These are phyloP conservation scores for Linepithema humile DNA, from an alignment of 1,140 invertebrate genomes.

Conservation along the genomic window DNA sequence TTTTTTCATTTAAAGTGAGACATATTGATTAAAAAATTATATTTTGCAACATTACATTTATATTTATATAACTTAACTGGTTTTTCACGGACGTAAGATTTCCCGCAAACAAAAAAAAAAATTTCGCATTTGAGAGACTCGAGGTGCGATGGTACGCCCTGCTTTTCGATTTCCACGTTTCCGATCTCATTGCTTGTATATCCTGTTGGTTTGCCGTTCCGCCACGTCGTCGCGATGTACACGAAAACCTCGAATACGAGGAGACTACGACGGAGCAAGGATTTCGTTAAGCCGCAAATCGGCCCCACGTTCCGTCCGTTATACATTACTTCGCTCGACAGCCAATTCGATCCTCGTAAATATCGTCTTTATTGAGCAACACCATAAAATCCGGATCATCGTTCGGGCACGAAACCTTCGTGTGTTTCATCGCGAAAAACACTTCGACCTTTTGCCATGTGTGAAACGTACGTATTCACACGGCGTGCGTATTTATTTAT, in stretches of 20 bases:
- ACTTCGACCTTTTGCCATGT: not conserved
- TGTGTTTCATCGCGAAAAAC: constrained; percentile 12
- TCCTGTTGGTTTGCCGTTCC: constrained; percentile 42
- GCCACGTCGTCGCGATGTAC: constrained; percentile 20
- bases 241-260: constrained; percentile 33
- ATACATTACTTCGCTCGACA: constrained; percentile 33
- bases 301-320: constrained; percentile 48
- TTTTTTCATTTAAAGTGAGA: not conserved
- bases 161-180: constrained; percentile 38
- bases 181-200: constrained; percentile 44
- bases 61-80: not conserved
- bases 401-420: constrained; percentile 26
- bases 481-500: constrained; percentile 18
- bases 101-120: not conserved
- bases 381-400: constrained; percentile 59
- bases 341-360: constrained; percentile 62
- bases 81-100: not conserved
- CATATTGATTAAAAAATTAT: not conserved
- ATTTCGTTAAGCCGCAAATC: constrained; percentile 66
- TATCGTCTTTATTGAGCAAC: constrained; percentile 62
- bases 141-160: not conserved
- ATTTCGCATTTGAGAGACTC: not conserved
- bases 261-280: constrained; percentile 22
- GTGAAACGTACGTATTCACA: not conserved
- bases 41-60: not conserved